These are phyloP conservation scores for Platorchestia sp. DNA, from an alignment of 1,140 invertebrate genomes.

Conservation along the genomic window DNA sequence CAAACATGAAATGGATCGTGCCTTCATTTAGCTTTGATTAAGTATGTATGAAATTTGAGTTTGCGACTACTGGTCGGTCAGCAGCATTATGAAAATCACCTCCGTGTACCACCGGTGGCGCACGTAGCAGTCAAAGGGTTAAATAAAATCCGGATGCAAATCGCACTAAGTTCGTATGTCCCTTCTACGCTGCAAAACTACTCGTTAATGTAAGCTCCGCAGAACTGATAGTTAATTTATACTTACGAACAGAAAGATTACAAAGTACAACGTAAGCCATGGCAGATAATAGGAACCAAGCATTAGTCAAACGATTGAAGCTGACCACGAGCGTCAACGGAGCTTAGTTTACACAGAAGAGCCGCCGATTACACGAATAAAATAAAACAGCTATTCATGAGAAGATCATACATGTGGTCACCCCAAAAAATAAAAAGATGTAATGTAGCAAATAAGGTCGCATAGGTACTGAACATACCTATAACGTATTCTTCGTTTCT, in stretches of 20 bases:
- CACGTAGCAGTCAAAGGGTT: neutral
- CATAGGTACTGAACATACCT: neutral
- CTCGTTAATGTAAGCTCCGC: neutral
- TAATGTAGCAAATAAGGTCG: neutral
- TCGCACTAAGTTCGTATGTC: neutral
- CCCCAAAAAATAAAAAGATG: neutral
- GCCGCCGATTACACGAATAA: neutral
- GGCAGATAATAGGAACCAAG: neutral
- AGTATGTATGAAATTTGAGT: no score
- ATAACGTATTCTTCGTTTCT: neutral
- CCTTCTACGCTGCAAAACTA: neutral
- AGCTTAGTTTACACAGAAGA: neutral
- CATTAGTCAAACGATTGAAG: neutral
- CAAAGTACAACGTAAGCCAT: neutral
- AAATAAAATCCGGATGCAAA: neutral
- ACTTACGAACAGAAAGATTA: neutral
- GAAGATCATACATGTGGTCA: neutral
- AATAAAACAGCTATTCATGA: neutral
- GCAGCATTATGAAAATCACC: no score
- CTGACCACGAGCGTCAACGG: no score
- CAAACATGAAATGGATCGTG: no score
- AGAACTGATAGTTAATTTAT: neutral
- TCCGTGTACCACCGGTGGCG: neutral
- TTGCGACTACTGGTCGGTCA: no score
- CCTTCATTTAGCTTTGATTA: no score